Conservation (phyloP, 2,888 invertebrate genomes). For the Oligia strigilis region DNA sequence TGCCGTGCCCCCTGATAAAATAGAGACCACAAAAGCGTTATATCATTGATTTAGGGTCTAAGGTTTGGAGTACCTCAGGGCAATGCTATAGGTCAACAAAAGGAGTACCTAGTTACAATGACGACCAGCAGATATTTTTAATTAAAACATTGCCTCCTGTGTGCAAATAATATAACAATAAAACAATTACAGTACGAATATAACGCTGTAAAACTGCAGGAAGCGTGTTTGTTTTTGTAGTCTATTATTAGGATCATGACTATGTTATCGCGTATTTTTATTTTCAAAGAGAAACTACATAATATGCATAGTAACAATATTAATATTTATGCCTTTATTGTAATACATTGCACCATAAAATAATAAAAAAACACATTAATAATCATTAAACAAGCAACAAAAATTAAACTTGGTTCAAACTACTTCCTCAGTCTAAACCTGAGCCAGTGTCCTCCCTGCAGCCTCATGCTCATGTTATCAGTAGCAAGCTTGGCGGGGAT, state of each 20-base stretch:
- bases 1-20: too few relatives aligned
- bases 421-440: conserved; percentile 65
- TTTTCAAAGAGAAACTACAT: background rate
- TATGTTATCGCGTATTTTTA: background rate
- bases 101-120: background rate
- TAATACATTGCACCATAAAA: background rate
- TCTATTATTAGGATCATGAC: background rate
- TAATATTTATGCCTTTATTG: background rate
- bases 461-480: conserved; percentile 70
- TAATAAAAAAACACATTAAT: background rate
- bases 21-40: too few relatives aligned
- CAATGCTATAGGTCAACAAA: background rate
- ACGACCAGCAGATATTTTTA: background rate
- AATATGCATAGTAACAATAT: background rate
- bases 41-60: background rate
- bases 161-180: background rate
- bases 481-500: conserved; percentile 70
- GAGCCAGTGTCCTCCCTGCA: conserved; percentile 80
- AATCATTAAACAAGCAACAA: background rate
- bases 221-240: background rate
- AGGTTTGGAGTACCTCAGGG: background rate
- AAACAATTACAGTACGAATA: background rate
- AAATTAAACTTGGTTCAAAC: background rate
- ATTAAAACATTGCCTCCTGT: background rate
- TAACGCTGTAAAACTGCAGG: background rate